A percentile compares a stretch with the other conserved stretches of the same genome.
These are phyloP conservation scores for Oscheius sp. DNA, from an alignment of 1,140 invertebrate genomes.

Conservation along the genomic window DNA sequence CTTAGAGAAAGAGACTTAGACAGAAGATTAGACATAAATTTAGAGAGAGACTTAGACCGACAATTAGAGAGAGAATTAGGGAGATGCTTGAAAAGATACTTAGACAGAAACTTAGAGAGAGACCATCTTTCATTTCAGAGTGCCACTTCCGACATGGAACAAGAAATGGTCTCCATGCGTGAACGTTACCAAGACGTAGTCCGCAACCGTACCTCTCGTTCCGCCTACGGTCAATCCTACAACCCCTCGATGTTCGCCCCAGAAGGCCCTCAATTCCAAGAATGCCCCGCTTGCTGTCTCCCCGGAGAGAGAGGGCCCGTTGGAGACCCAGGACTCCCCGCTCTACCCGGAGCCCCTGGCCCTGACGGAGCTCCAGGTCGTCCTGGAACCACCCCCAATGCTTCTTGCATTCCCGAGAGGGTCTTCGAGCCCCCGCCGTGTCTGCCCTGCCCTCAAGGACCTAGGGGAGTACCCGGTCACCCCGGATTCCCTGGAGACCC, in stretches of 20 bases:
- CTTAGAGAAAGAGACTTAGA: too few species aligned
- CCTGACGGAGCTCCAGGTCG: constrained; percentile 58
- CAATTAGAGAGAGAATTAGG: background rate
- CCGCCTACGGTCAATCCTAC: constrained; percentile 52
- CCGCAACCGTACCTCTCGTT: constrained; percentile 35
- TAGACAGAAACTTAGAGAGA: too few species aligned
- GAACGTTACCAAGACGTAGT: constrained; percentile 30
- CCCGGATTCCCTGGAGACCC: constrained; percentile 56
- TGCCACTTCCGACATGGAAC: constrained; percentile 38
- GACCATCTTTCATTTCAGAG: constrained; percentile 31
- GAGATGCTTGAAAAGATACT: too few species aligned
- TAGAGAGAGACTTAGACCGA: background rate
- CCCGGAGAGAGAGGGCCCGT: constrained; percentile 58
- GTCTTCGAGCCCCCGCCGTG: constrained; percentile 61
- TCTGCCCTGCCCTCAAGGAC: constrained; percentile 59
- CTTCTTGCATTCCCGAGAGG: constrained; percentile 59
- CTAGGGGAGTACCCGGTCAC: constrained; percentile 54
- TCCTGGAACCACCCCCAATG: constrained; percentile 59
- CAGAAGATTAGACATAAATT: background rate
- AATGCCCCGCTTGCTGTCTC: constrained; percentile 59
- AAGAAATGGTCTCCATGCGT: constrained; percentile 37
- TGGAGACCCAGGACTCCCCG: constrained; percentile 58
- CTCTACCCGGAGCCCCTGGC: constrained; percentile 54
- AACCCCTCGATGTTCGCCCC: constrained; percentile 52
- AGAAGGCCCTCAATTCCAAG: constrained; percentile 56